A percentile compares a stretch with the other conserved stretches of the same genome.
Evolutionary conservation across 2,888 invertebrate species (phyloP).

Genomic region (Synergus japonicus): DNA sequence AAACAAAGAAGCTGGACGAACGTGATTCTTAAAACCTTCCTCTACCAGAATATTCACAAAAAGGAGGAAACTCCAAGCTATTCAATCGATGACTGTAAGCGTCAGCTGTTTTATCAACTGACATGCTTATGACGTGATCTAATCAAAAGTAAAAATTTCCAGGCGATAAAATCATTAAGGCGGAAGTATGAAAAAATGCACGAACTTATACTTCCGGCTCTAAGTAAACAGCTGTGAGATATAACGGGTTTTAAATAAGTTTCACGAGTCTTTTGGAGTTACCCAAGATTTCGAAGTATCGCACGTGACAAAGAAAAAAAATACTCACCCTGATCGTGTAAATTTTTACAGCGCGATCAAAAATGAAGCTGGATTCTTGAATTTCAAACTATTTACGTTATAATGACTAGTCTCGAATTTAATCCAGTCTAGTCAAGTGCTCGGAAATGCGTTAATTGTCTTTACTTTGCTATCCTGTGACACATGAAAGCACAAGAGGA

Average conservation of each 20-base stretch:
- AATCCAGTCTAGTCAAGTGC: neutral
- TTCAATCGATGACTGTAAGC: neutral
- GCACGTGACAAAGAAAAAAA: neutral
- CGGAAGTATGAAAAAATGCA: neutral
- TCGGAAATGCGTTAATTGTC: neutral
- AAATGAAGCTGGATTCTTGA: neutral
- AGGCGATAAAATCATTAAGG: neutral
- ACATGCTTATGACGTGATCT: neutral
- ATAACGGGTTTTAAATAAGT: neutral
- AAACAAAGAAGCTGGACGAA: neutral
- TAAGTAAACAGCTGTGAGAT: neutral
- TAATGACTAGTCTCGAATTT: neutral
- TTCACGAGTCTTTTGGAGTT: neutral
- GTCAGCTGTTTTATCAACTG: constrained; percentile 10
- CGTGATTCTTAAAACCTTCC: neutral
- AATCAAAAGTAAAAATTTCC: neutral
- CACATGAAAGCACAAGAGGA: constrained; percentile 11
- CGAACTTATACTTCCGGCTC: neutral
- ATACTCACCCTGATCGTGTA: neutral
- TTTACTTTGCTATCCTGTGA: neutral
- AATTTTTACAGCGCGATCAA: neutral
- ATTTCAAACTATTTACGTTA: neutral
- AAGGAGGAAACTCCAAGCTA: neutral
- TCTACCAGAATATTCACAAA: neutral
- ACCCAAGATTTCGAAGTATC: neutral